Conservation (phyloP, 1,140 invertebrate genomes). For the Choristoneura fumiferana region DNA sequence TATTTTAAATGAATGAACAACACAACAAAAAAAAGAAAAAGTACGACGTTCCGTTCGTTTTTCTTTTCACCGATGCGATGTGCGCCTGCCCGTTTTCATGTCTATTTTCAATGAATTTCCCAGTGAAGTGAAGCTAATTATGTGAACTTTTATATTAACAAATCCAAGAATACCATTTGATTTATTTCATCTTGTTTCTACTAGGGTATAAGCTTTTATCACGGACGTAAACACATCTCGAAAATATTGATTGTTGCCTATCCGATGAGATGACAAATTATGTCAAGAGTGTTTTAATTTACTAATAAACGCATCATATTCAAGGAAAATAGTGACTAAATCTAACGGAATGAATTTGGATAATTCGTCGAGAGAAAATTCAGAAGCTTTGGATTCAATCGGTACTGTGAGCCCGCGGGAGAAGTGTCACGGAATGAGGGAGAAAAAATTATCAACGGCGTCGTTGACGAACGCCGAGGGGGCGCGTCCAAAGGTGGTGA, state of each 20-base stretch:
- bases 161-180: background rate
- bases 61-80: constrained; percentile 5
- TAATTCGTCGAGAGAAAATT: constrained; percentile 69
- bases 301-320: constrained; percentile 9
- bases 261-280: constrained; percentile 43
- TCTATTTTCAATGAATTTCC: constrained; percentile 15
- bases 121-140: constrained; percentile 1
- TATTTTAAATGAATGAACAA: background rate
- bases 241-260: constrained; percentile 41
- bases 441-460: constrained; percentile 89
- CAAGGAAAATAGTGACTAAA: background rate
- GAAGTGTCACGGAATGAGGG: constrained; percentile 80
- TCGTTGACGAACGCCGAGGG: constrained; percentile 84
- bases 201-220: background rate
- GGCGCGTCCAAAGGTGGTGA: constrained; percentile 91
- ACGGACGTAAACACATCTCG: background rate
- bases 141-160: background rate
- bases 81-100: background rate
- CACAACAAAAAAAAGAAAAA: background rate
- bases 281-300: constrained; percentile 38
- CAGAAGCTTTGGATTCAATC: constrained; percentile 64
- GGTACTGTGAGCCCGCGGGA: constrained; percentile 68
- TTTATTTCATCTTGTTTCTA: background rate
- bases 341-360: constrained; percentile 67
- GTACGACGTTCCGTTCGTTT: background rate